Evolutionary conservation across 2,113 vertebrate species (phyloP).

Genomic region (Solenodon paradoxus): DNA sequence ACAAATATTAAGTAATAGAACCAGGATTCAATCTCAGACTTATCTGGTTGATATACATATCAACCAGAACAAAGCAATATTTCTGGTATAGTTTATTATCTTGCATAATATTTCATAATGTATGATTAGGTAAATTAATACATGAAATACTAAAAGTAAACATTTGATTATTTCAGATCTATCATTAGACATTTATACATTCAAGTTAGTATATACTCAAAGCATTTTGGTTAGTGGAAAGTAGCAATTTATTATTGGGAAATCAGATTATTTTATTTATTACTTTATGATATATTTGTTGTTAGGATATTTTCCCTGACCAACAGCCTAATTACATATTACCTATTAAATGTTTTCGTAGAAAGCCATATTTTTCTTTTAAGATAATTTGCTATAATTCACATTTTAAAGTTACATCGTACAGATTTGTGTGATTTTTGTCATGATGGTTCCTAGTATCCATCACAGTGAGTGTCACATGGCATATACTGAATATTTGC

Average conservation of each 20-base stretch:
- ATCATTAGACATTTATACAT: background rate
- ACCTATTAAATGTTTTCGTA: background rate
- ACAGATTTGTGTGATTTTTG: background rate
- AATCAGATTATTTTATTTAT: slow-evolving; percentile 1
- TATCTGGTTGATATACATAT: background rate
- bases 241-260: background rate
- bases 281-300: background rate
- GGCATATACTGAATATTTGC: background rate
- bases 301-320: background rate
- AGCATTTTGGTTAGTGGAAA: background rate
- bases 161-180: background rate
- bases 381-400: background rate
- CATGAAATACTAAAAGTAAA: background rate
- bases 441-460: background rate
- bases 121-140: background rate
- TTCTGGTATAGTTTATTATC: background rate
- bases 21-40: background rate
- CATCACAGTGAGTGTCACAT: background rate
- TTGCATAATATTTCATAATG: background rate
- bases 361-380: background rate
- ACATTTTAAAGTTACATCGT: background rate
- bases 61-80: background rate
- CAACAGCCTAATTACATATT: background rate
- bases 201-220: background rate
- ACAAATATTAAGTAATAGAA: background rate